phyloP scores from a whole-genome alignment of 1,140 invertebrate genomes.

The Hirudo medicinalis region DNA sequence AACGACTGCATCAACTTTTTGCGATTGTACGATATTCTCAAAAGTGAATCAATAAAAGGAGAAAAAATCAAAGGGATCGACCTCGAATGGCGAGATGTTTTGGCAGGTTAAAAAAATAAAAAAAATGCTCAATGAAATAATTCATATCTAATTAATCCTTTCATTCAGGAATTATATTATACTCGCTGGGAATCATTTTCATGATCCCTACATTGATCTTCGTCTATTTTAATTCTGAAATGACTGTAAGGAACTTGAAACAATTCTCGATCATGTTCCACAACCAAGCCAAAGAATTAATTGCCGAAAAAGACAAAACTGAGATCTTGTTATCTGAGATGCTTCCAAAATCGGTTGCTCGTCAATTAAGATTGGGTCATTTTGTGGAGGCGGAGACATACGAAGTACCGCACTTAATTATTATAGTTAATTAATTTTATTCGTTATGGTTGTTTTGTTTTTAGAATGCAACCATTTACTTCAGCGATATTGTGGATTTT shows the following conservation, averaged over 20 bases:
- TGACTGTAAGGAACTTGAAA: background rate
- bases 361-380: conserved; percentile 14
- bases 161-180: background rate
- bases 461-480: conserved; percentile 24
- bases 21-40: background rate
- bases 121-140: no score
- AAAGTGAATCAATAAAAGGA: background rate
- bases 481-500: conserved; percentile 28
- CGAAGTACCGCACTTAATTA: background rate
- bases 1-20: background rate
- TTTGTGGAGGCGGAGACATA: conserved; percentile 18
- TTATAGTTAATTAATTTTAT: conserved; percentile 11
- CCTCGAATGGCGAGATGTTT: no score
- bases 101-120: no score
- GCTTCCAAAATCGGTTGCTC: conserved; percentile 17
- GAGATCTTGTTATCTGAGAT: conserved; percentile 11
- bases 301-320: conserved; percentile 6
- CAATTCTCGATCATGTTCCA: conserved; percentile 4
- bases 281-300: conserved; percentile 2
- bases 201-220: background rate
- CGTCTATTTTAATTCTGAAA: conserved; percentile 1
- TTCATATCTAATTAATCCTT: no score
- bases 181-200: background rate
- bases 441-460: background rate
- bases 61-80: background rate